Percentiles rank a stretch among this genome's conserved stretches.
Evolutionary conservation across 2,888 invertebrate species (phyloP).

Genomic region (Drosophila melanocephala): DNA sequence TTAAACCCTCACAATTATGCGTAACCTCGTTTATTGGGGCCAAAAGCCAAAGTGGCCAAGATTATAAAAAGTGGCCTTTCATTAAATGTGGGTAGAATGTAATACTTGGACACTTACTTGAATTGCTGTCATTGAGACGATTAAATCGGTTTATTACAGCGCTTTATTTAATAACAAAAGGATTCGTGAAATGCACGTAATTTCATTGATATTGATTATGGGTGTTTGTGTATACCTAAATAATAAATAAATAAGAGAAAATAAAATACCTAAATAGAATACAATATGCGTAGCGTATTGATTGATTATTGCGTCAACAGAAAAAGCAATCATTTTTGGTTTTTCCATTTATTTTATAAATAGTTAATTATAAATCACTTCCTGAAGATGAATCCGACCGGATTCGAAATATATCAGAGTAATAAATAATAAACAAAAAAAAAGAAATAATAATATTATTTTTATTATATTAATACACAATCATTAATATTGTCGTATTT

Average conservation of each 20-base stretch:
- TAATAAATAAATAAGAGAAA: too few relatives aligned
- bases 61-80: slow-evolving; percentile 47
- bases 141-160: background rate
- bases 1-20: slow-evolving; percentile 70
- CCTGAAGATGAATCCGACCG: background rate
- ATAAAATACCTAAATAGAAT: background rate
- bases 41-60: slow-evolving; percentile 43
- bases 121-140: background rate
- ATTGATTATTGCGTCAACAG: background rate
- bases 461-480: background rate
- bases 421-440: background rate
- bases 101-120: background rate
- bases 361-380: background rate
- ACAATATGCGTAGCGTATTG: background rate
- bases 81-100: slow-evolving; percentile 40
- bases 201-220: background rate
- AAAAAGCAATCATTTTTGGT: background rate
- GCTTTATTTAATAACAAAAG: background rate
- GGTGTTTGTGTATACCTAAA: too few relatives aligned
- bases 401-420: background rate
- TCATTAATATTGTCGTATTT: background rate
- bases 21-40: slow-evolving; percentile 64
- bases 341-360: too few relatives aligned
- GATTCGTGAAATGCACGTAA: too few relatives aligned
- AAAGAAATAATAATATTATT: background rate